Evolutionary conservation across 2,113 vertebrate genomes (phyloP), one percentile per base, ranked within the genome.

Genomic region (Apus apus): DNA sequence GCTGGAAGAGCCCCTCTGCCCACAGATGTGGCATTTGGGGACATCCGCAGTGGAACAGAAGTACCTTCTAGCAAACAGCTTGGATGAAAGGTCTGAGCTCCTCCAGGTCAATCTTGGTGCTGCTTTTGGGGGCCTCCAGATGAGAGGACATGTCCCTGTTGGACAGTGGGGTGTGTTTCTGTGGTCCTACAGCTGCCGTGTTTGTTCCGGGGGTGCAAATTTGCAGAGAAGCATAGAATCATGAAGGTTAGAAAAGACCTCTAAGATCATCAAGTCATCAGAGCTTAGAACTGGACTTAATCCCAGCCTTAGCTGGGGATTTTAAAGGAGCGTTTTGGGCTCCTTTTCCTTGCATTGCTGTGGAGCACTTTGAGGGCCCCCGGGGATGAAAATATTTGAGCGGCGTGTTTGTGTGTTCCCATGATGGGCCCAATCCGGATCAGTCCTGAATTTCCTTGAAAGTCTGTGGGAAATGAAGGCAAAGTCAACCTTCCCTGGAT

Each of bases 151-250:
- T 2, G 1, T 70, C 82, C 56, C 78, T 64, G 15, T 9, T 22
- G 66, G 51, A 23, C 36, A 46, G 40, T 3, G 1, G 40, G 50
- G 13, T 20, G 22, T 50, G 50, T 50, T 72, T 57, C n/a, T 71
- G 54, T 15, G 43, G 12, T 56, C 48, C 53, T 50, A 0, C 6
- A 82, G 38, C 6, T 36, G 34, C 32, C 0, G 0, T 36, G 7
- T 72, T 50, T 48, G 32, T 53, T 65, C 32, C 75, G 60, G 45
- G 34, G 29, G 7, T 20, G 17, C 0, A 4, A 53, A n/a, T 30
- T 45, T 32, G 32, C n/a, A 61, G 9, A 19, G 46, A 48, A 20
- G 40, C 40, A 43, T 21, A 48, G 46, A 48, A 48, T 48, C 46
- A 8, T 19, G 21, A 48, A 48, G 20, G 46, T 48, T 48, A 19